These are phyloP conservation scores for Caenorhabditis sp. DNA, from an alignment of 2,888 invertebrate species.

Conservation along the genomic window DNA sequence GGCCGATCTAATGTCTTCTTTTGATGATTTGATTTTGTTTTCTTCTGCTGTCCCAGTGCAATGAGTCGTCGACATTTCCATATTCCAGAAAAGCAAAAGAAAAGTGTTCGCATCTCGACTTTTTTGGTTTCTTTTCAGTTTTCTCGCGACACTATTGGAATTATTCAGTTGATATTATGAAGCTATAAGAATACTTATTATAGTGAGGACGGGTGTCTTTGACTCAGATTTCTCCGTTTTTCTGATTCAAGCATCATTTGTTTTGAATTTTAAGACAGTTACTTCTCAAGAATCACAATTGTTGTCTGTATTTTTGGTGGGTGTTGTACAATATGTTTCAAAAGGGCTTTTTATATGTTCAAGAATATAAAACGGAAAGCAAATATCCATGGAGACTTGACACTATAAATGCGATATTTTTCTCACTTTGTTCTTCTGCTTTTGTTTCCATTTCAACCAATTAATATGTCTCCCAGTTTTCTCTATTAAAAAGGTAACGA, in stretches of 20 bases:
- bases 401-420: background rate
- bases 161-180: conserved; percentile 15
- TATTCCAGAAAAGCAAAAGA: conserved; percentile 6
- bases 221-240: background rate
- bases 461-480: no score
- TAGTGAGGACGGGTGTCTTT: background rate
- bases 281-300: no score
- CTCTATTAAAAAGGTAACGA: no score
- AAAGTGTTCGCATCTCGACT: conserved; percentile 17
- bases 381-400: background rate
- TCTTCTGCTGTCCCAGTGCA: conserved; percentile 1
- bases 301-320: no score
- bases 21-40: background rate
- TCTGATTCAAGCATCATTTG: background rate
- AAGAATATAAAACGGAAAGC: background rate
- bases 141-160: background rate
- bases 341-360: background rate
- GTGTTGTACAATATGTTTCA: no score
- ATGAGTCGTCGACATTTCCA: conserved; percentile 9
- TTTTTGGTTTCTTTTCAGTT: conserved; percentile 13
- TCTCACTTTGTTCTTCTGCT: background rate
- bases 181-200: conserved; percentile 5
- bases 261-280: no score
- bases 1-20: background rate
- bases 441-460: no score